Evolutionary conservation across 2,797 vertebrate genomes (phyloP), one percentile per base, ranked within the genome.

Genomic region (Lagorchestes hirsutus): DNA sequence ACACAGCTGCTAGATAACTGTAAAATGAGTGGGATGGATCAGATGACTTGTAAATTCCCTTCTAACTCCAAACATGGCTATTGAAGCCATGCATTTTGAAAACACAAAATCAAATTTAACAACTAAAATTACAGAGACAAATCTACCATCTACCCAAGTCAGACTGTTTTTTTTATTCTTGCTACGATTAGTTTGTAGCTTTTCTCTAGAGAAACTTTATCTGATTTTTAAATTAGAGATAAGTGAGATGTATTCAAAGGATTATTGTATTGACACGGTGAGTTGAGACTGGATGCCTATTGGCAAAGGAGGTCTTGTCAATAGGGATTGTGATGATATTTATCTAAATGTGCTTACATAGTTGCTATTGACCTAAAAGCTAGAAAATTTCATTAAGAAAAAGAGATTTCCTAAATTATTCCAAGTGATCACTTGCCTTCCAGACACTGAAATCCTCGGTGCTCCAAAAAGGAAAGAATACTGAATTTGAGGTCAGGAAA

Each of bases 191-290:
- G 93, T 67, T 58, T 58, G 92, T 87, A 91, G 55, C 93, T 98
- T 96, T 93, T 50, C 95, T 97, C 96, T n/a, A 93, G 62, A 95
- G 82, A 29, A 97, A 93, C 5, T 95, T 95, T 94, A 96, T 93
- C 95, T 97, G 67, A 97, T 97, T 97, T 97, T 95, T 94, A 97
- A 97, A 96, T 97, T 97, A 96, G 93, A 96, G 91, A 96, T 94
- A 97, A 97, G 92, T 97, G 92, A 96, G 55, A 74, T 97, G 92
- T 94, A 96, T 90, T 94, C 56, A 92, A 67, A 95, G 95, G 90
- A 92, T 90, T 93, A 96, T 92, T 95, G 12, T 96, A 97, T 55
- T 97, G 94, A 96, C 94, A 92, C 59, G 91, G 95, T 95, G 55
- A 55, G 56, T 6, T 59, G 10, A 54, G 92, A 95, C 28, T 96